Evolutionary conservation across 2,113 vertebrate genomes (phyloP), one percentile per base, ranked within the genome.

Genomic region (Oceanites oceanicus): DNA sequence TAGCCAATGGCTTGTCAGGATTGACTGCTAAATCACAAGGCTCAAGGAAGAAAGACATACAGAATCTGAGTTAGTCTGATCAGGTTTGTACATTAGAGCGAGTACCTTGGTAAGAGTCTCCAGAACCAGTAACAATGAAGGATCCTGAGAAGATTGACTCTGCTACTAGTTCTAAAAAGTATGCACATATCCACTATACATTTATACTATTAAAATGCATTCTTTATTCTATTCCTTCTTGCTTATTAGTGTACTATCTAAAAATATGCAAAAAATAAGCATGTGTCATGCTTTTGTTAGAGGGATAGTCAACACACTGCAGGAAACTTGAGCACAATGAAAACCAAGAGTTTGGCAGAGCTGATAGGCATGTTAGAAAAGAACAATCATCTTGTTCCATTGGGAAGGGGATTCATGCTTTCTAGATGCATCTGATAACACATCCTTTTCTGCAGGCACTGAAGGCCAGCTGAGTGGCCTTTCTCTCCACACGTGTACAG

Each of bases 401-500:
- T 52, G 68, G 55, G 61, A 92, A 71, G 58, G 34, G 11, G 34
- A 74, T 38, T 38, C 38, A 38, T 71, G 61, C 42, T 59, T 55
- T 71, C 47, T 34, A 50, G 17, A 15, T 34, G 29, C 50, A 59
- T 32, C 42, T 63, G 67, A 22, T 27, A 77, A 44, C 42, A 77
- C 36, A 38, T 8, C 38, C 29, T 83, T 36, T 88, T 47, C 76
- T 89, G 47, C 52, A 72, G 87, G 65, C 70, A 52, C 61, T 2
- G 1, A 58, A 49, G 55, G 55, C 42, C 88, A 58, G 49, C 62
- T 36, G 13, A 40, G 52, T 3, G 9, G 62, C 66, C 61, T 32
- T 84, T 34, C 34, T 70, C 40, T 61, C 0, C 0, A n/a, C n/a
- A 58, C 4, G 2, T 6, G 17, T 15, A 45, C 25, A 67, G 49